Conservation (phyloP, 2,888 invertebrate genomes). For the Mimumesa dahlbomi region DNA sequence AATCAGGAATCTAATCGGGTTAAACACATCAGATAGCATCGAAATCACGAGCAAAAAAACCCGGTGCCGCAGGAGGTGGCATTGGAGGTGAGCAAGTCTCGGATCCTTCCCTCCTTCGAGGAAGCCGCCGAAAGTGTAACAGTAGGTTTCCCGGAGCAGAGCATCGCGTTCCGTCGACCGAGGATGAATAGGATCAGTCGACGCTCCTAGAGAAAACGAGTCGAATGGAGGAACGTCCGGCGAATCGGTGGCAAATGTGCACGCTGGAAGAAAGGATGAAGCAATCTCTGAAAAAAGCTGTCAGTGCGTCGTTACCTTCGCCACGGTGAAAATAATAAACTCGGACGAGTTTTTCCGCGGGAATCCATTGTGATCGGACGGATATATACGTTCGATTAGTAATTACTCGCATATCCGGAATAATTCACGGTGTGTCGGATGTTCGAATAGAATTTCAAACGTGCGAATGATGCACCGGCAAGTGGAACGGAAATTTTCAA, state of each 20-base stretch:
- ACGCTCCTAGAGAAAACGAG: slow-evolving; percentile 9
- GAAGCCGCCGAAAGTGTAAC: slow-evolving; percentile 61
- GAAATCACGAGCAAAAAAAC: too few species aligned
- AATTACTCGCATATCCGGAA: too few species aligned
- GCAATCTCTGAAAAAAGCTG: slow-evolving; percentile 26
- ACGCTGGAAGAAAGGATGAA: slow-evolving; percentile 27
- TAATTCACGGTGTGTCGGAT: background rate
- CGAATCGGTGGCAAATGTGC: slow-evolving; percentile 20
- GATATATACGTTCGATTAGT: too few species aligned
- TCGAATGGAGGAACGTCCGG: slow-evolving; percentile 17
- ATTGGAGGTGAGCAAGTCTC: slow-evolving; percentile 19
- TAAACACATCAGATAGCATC: too few species aligned
- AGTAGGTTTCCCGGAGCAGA: slow-evolving; percentile 44
- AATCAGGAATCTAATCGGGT: too few species aligned
- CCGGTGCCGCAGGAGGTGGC: slow-evolving; percentile 17
- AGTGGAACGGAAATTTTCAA: background rate
- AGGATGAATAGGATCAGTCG: slow-evolving; percentile 20
- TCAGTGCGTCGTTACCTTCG: slow-evolving; percentile 17
- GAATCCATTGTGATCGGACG: too few species aligned
- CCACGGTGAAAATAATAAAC: background rate
- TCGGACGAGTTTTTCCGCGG: too few species aligned
- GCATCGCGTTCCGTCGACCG: slow-evolving; percentile 5
- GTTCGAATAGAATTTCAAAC: too few species aligned
- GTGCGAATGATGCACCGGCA: slow-evolving; percentile 23
- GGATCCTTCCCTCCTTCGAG: slow-evolving; percentile 28